Percentiles rank a stretch among this genome's conserved stretches.
phyloP scores from a whole-genome alignment of 1,140 invertebrate species.

The Anastrepha ludens region DNA sequence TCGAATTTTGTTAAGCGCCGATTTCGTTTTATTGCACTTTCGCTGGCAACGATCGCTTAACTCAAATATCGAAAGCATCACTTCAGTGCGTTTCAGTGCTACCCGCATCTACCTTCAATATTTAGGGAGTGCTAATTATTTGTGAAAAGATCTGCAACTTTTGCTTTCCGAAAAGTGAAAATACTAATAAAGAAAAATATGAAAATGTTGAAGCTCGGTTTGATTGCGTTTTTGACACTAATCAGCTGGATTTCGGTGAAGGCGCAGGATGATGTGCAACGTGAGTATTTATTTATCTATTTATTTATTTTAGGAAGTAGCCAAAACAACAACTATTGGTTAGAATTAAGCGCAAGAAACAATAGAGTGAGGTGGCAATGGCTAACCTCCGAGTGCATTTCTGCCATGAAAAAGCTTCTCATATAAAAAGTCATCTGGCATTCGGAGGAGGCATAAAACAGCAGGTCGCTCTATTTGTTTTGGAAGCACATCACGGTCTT shows the following conservation, averaged over 20 bases:
- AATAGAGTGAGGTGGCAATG: too few species aligned
- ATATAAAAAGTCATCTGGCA: too few species aligned
- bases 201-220: slow-evolving; percentile 44
- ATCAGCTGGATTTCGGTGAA: slow-evolving; percentile 30
- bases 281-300: not conserved
- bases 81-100: not conserved
- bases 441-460: too few species aligned
- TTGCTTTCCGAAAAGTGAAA: slow-evolving; percentile 66
- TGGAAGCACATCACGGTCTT: too few species aligned
- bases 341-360: too few species aligned
- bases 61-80: slow-evolving; percentile 57
- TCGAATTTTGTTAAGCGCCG: slow-evolving; percentile 63
- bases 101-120: not conserved
- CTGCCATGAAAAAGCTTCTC: too few species aligned
- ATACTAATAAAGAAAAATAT: not conserved
- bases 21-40: slow-evolving; percentile 45
- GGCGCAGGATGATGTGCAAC: slow-evolving; percentile 37
- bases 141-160: slow-evolving; percentile 61
- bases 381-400: too few species aligned
- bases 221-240: slow-evolving; percentile 25
- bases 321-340: too few species aligned
- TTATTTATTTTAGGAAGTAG: too few species aligned
- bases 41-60: slow-evolving; percentile 41
- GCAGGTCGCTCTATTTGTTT: too few species aligned
- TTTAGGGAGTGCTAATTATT: slow-evolving; percentile 62